Conservation (phyloP, 2,113 vertebrate species). For the Strix aluco region DNA sequence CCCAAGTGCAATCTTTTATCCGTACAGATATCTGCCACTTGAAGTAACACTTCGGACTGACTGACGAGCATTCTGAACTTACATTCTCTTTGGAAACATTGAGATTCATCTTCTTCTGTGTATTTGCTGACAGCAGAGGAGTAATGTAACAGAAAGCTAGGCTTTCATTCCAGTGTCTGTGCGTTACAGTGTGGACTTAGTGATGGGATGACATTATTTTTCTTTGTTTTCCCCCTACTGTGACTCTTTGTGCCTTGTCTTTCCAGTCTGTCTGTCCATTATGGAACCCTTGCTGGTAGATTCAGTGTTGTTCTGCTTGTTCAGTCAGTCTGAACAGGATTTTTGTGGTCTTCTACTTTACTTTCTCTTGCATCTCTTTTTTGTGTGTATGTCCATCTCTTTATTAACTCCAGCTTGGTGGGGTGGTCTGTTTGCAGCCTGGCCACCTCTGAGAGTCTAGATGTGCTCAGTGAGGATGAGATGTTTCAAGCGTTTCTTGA, state of each 20-base stretch:
- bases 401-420: not conserved
- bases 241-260: not conserved
- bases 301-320: not conserved
- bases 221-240: not conserved
- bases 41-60: not conserved
- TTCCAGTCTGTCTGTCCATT: not conserved
- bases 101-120: not conserved
- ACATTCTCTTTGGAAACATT: not conserved
- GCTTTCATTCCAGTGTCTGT: not conserved
- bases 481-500: not conserved
- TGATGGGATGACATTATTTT: not conserved
- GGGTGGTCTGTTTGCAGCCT: not conserved
- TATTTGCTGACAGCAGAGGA: not conserved
- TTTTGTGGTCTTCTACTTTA: not conserved
- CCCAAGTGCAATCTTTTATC: not conserved
- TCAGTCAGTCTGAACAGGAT: not conserved
- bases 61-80: not conserved
- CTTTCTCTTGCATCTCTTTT: not conserved
- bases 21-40: not conserved
- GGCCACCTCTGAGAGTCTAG: not conserved
- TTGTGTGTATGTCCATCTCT: not conserved
- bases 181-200: not conserved
- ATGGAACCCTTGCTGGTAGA: fast-evolving
- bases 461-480: not conserved
- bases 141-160: not conserved